Evolutionary conservation across 2,113 vertebrate genomes (phyloP).

Genomic region (Spea bombifrons): DNA sequence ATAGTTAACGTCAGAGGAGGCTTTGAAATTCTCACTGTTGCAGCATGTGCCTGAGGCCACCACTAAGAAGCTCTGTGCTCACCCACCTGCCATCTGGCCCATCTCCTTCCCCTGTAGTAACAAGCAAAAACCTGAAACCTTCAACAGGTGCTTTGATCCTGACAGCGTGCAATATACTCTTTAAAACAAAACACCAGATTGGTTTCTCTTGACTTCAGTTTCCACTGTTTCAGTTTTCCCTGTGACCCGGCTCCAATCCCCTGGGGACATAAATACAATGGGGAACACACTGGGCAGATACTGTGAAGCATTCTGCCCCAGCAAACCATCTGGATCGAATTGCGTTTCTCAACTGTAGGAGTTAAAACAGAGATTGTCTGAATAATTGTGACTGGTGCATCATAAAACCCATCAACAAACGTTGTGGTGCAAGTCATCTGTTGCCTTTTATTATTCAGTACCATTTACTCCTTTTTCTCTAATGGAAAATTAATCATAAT

Average conservation of each 20-base stretch:
- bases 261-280: slow-evolving; percentile 15
- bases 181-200: slow-evolving; percentile 34
- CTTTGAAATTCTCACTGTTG: slow-evolving; percentile 29
- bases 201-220: slow-evolving; percentile 20
- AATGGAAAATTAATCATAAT: too few species aligned
- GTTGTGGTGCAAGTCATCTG: too few species aligned
- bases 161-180: slow-evolving; percentile 12
- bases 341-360: slow-evolving; percentile 7
- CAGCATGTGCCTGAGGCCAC: slow-evolving; percentile 23
- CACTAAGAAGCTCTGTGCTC: neutral
- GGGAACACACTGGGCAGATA: slow-evolving; percentile 10
- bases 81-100: slow-evolving; percentile 43
- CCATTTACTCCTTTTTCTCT: too few species aligned
- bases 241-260: slow-evolving; percentile 1
- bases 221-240: slow-evolving; percentile 5
- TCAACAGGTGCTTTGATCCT: slow-evolving; percentile 44
- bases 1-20: slow-evolving; percentile 28
- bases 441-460: too few species aligned
- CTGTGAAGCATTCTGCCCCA: slow-evolving; percentile 7
- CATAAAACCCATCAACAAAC: too few species aligned
- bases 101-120: slow-evolving; percentile 40
- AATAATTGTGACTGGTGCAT: neutral
- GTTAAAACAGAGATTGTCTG: neutral
- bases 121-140: slow-evolving; percentile 41
- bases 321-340: slow-evolving; percentile 13